Base-by-base conservation (phyloP, 2,113 vertebrate genomes). In the Rhinolophus ferrumequinum region DNA sequence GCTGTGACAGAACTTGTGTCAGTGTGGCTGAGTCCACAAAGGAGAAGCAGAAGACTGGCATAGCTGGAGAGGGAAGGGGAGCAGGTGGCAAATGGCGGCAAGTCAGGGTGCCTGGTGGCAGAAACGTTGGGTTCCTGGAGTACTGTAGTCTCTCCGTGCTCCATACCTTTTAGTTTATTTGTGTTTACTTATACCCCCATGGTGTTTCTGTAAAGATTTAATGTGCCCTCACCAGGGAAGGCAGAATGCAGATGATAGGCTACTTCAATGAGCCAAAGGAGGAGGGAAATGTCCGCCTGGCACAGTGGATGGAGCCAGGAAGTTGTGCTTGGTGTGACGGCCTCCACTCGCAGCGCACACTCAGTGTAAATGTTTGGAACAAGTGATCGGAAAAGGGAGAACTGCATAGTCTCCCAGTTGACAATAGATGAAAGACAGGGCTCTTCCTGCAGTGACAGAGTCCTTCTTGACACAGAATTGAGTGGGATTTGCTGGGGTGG, bases 311-410 rank as follows among this genome's bases (percentile, higher is more conserved):
- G 8, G 12, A 35, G n/a, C 2, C 6, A 38, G 22, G 13, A 21
- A 2, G 6, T 5, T 56, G 19, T 52, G 76, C n/a, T 26, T 47
- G 7, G 2, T 15, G 22, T 24, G 44, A 33, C 30, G 15, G 11
- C 9, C 21, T 60, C 54, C 1, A 2, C 0, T 3, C 0, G 0
- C 4, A 8, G 28, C 33, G 3, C 44, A 19, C 2, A 12, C 56
- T 67, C 10, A 21, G 26, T 72, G 72, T 44, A 22, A 58, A 38
- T 8, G 5, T 56, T 24, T 86, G 30, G 38, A 66, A 6, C 8
- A 62, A 73, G 16, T 56, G 18, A 8, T 75, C 52, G 19, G 15
- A 16, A 66, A 38, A 52, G 64, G 66, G n/a, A 41, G 50, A 5
- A 1, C 22, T 13, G 60, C 24, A 35, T 2, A n/a, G 13, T 67